phyloP scores from a whole-genome alignment of 2,888 invertebrate species.

The Epinotia bilunana region DNA sequence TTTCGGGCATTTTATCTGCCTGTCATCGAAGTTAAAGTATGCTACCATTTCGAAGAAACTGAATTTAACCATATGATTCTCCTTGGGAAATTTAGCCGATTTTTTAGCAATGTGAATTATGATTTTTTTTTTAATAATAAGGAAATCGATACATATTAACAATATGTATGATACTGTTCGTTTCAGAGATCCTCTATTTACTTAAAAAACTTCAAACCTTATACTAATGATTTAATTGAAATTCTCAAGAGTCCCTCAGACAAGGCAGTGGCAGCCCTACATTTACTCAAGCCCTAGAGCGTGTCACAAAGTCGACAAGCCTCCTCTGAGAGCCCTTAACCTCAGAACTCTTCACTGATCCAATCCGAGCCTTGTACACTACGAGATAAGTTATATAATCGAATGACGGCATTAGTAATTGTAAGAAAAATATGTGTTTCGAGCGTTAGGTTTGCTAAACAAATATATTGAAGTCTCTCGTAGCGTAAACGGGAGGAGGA shows the following conservation, averaged over 20 bases:
- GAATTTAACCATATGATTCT: too few relatives aligned
- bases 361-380: constrained; percentile 1
- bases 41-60: too few relatives aligned
- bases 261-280: constrained; percentile 31
- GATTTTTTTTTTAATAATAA: too few relatives aligned
- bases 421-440: constrained; percentile 30
- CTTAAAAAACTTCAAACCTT: constrained; percentile 17
- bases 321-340: constrained; percentile 38
- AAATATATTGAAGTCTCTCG: constrained; percentile 38
- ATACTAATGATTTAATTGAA: constrained; percentile 33
- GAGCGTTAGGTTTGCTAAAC: constrained; percentile 18
- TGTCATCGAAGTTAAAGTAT: neutral
- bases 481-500: constrained; percentile 5
- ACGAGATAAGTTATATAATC: constrained; percentile 10
- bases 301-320: constrained; percentile 32
- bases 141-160: too few relatives aligned
- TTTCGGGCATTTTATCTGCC: neutral
- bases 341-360: neutral
- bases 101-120: too few relatives aligned
- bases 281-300: constrained; percentile 35
- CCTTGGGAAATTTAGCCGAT: too few relatives aligned
- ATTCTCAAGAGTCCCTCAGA: constrained; percentile 13
- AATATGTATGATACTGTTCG: too few relatives aligned
- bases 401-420: constrained; percentile 4
- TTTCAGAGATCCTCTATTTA: neutral